Evolutionary conservation across 2,113 vertebrate genomes (phyloP).

Genomic region (Mugil cephalus): DNA sequence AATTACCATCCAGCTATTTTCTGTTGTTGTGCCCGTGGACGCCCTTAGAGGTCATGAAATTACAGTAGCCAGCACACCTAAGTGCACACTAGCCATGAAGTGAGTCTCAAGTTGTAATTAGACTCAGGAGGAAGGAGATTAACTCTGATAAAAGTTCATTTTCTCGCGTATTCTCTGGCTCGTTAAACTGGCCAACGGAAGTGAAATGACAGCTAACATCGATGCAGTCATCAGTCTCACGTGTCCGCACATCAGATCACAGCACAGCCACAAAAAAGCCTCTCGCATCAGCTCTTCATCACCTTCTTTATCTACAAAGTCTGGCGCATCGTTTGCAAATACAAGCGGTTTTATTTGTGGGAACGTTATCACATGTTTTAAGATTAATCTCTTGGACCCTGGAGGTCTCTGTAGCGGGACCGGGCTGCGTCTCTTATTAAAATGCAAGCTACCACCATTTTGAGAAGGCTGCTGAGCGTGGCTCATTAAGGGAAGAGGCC

Average conservation of each 20-base stretch:
- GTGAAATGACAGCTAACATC: conserved; percentile 29
- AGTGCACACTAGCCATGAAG: conserved; percentile 60
- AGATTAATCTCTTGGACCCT: too few species aligned
- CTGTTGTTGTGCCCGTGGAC: conserved; percentile 63
- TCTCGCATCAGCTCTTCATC: too few species aligned
- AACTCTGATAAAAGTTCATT: conserved; percentile 56
- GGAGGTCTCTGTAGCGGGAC: too few species aligned
- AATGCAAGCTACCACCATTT: too few species aligned
- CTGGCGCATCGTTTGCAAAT: too few species aligned
- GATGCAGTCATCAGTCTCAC: conserved; percentile 10
- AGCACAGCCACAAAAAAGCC: too few species aligned
- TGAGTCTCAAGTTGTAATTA: conserved; percentile 69
- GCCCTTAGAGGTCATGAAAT: conserved; percentile 77
- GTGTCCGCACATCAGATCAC: background rate
- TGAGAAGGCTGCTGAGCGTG: too few species aligned
- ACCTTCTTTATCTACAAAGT: too few species aligned
- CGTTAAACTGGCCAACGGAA: conserved; percentile 1
- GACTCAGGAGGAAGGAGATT: conserved; percentile 51
- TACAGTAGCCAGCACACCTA: conserved; percentile 64
- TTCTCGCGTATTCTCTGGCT: conserved; percentile 23
- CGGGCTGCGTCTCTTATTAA: too few species aligned
- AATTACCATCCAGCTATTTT: conserved; percentile 83
- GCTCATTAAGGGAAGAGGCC: too few species aligned
- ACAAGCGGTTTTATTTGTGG: too few species aligned
- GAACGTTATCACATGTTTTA: too few species aligned